Evolutionary conservation across 2,113 vertebrate genomes (phyloP), one percentile per base, ranked within the genome.

Genomic region (Miniopterus natalensis): DNA sequence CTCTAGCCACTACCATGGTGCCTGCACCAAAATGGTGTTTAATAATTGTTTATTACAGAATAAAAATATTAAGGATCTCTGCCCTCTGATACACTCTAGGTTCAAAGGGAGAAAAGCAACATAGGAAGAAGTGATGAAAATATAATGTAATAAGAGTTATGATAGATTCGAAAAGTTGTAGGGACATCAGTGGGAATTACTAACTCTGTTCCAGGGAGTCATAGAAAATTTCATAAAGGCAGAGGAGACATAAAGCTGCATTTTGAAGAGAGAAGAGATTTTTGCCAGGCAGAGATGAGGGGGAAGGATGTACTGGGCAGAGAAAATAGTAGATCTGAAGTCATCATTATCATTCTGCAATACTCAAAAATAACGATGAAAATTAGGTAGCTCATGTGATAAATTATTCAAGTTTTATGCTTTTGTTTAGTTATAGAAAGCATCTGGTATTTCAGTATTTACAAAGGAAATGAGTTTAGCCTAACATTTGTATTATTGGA

Each of bases 361-460:
- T 88, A 59, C 61, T 75, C 63, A 96, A 88, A 94, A 88, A 81
- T 92, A 89, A 93, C 1, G 4, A 95, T 84, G 88, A 92, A 96
- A 96, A 97, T 95, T 96, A 92, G 85, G 68, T 94, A 59, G 36
- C 23, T 94, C 63, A 8, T 91, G 73, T 96, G 94, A 97, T 95
- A 97, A 97, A 95, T 96, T 97, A 97, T 97, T 97, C 78, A 96
- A 88, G 55, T 92, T 73, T 66, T 65, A 84, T 95, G 80, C 84
- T 94, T 97, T 96, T 96, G 88, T 96, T 97, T 97, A 74, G 85
- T 88, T 97, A 92, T 63, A 83, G 81, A 94, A 96, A 97, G 90
- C 92, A 97, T 96, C 90, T 96, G 73, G 73, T 91, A 94, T 85
- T 85, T 96, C 74, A 84, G 85, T 90, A 89, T 87, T 96, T 96